Percentiles rank a stretch among this genome's conserved stretches.
Evolutionary conservation across 2,113 vertebrate genomes (phyloP).

Genomic region (Podilymbus podiceps): DNA sequence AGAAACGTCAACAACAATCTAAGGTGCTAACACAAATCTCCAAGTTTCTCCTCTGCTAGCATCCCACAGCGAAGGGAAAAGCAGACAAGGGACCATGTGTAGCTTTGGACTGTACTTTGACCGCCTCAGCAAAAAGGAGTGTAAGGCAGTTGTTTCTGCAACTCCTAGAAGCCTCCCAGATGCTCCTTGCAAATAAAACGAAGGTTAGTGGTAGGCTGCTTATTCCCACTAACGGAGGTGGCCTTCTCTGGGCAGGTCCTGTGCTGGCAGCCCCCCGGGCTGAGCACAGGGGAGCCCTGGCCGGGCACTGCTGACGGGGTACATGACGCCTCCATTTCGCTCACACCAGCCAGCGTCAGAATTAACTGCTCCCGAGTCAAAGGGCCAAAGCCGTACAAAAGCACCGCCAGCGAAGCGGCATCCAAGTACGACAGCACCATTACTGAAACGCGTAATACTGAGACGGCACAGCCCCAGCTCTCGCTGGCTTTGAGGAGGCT

Average conservation of each 20-base stretch:
- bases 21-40: background rate
- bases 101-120: background rate
- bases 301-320: background rate
- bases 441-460: background rate
- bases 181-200: background rate
- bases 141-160: rapidly evolving
- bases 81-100: background rate
- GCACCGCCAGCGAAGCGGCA: rapidly evolving
- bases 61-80: background rate
- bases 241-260: background rate
- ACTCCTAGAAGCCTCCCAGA: background rate
- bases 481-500: background rate
- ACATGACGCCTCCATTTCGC: background rate
- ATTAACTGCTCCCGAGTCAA: background rate
- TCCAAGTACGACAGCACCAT: background rate
- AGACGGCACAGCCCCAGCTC: background rate
- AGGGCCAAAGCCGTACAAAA: background rate
- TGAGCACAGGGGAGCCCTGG: background rate
- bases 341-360: background rate
- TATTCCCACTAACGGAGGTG: background rate
- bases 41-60: background rate
- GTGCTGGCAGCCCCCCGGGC: background rate
- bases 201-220: background rate
- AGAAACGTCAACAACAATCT: background rate
- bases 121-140: background rate